Evolutionary conservation across 1,140 invertebrate species (phyloP), one percentile per base, ranked within the genome.

Genomic region (Ganaspis sp.): DNA sequence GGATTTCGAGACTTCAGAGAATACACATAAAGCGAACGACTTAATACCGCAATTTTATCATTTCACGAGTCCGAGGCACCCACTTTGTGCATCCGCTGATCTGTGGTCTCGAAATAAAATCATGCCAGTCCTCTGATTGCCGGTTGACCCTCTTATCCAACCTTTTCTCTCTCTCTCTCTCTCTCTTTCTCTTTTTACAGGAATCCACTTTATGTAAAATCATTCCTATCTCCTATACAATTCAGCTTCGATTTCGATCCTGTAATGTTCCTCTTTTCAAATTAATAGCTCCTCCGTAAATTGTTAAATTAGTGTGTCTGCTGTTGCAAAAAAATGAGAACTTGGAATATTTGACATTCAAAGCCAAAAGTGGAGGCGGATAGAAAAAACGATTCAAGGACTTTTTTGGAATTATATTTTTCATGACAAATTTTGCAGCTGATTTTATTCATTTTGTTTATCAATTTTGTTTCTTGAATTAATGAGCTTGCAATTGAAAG

Each of bases 41-140:
- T 90, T 90, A 91, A 91, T 91, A 89, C 90, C 86, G 87, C 89
- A 91, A 91, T 91, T 91, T 91, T 90, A 91, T 91, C 90, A 91
- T 90, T 91, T 84, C 81, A 70, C 81, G 82, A 84, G 84, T 84
- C 82, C 77, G 80, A 81, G 76, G 76, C 79, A 81, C 78, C 79
- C 81, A 79, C 78, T 84, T 83, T 83, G 75, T 84, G 83, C 74
- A 80, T 78, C 82, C 79, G 83, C 80, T 80, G 83, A 87, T 88
- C 86, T 90, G 88, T 82, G 89, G 87, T 90, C 86, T 88, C 86
- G 86, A 91, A 91, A 91, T 91, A 90, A 91, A 91, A 90, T 91
- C 90, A 89, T 83, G 83, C 86, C 85, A 83, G 85, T 86, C 84
- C 74, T 80, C 82, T 90, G 87, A 89, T 89, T 88, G 77, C 77